A percentile compares a stretch with the other conserved stretches of the same genome.
Conservation (phyloP, 2,113 vertebrate species). For the Neodontobutis hainanensis region DNA sequence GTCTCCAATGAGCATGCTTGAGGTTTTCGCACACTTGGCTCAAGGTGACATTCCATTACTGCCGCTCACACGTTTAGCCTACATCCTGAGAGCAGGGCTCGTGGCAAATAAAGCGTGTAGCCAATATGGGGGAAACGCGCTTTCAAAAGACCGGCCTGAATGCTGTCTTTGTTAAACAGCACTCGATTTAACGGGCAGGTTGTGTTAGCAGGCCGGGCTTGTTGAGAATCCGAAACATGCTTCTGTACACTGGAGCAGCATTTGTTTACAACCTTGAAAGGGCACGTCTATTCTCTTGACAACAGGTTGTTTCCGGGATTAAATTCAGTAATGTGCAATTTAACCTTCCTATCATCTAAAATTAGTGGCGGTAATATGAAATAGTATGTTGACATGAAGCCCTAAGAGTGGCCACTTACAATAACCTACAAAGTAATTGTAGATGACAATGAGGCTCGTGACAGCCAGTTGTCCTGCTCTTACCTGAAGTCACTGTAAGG, state of each 20-base stretch:
- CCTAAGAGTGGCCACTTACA: constrained; percentile 29
- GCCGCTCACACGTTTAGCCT: constrained; percentile 29
- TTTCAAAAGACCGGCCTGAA: constrained; percentile 17
- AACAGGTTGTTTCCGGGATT: constrained; percentile 67
- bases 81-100: constrained; percentile 30
- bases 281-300: constrained; percentile 56
- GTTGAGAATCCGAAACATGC: constrained; percentile 56
- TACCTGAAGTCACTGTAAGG: constrained; percentile 97
- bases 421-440: constrained; percentile 47
- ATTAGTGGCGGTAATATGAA: not conserved
- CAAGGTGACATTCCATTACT: constrained; percentile 80
- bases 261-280: constrained; percentile 70
- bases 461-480: constrained; percentile 56
- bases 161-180: constrained; percentile 38
- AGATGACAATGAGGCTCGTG: constrained; percentile 45
- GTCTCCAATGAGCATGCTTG: constrained; percentile 71
- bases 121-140: constrained; percentile 16
- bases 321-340: constrained; percentile 28
- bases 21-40: constrained; percentile 75
- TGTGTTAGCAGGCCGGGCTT: constrained; percentile 69
- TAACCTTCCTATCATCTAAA: not conserved
- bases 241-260: constrained; percentile 30
- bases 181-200: constrained; percentile 21
- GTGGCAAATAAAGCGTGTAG: constrained; percentile 6
- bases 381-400: not conserved